These are phyloP conservation scores for Ceratitis capitata DNA, from an alignment of 1,140 invertebrate genomes.

Conservation along the genomic window DNA sequence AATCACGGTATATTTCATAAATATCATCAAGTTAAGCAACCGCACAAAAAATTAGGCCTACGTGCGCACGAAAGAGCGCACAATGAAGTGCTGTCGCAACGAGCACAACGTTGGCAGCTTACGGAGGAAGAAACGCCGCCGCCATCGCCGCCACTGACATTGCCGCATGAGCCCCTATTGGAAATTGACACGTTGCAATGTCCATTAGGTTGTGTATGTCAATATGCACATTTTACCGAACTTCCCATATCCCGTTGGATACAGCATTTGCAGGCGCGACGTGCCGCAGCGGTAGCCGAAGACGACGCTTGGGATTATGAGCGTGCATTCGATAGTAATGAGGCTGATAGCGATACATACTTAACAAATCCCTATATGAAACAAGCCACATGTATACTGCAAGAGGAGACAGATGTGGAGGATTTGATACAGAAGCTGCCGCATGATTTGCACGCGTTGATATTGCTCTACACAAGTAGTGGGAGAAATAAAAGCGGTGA, in stretches of 20 bases:
- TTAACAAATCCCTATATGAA: constrained; percentile 65
- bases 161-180: constrained; percentile 16
- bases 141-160: background rate
- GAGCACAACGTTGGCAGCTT: constrained; percentile 29
- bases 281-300: constrained; percentile 46
- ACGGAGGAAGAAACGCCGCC: too few relatives aligned
- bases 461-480: constrained; percentile 67
- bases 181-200: constrained; percentile 57
- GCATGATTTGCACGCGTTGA: constrained; percentile 68
- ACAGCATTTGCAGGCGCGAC: constrained; percentile 52
- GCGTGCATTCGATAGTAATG: constrained; percentile 52
- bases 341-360: constrained; percentile 48
- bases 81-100: background rate
- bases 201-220: constrained; percentile 67
- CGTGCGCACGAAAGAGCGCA: background rate
- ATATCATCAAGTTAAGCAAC: background rate
- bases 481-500: constrained; percentile 57
- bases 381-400: constrained; percentile 71
- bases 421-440: constrained; percentile 67
- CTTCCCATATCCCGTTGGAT: constrained; percentile 67
- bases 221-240: constrained; percentile 66
- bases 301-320: constrained; percentile 44
- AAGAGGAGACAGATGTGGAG: constrained; percentile 65
- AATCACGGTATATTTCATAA: background rate
- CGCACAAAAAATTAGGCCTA: background rate